Evolutionary conservation across 2,888 invertebrate genomes (phyloP).

Genomic region (Parochlus steinenii): DNA sequence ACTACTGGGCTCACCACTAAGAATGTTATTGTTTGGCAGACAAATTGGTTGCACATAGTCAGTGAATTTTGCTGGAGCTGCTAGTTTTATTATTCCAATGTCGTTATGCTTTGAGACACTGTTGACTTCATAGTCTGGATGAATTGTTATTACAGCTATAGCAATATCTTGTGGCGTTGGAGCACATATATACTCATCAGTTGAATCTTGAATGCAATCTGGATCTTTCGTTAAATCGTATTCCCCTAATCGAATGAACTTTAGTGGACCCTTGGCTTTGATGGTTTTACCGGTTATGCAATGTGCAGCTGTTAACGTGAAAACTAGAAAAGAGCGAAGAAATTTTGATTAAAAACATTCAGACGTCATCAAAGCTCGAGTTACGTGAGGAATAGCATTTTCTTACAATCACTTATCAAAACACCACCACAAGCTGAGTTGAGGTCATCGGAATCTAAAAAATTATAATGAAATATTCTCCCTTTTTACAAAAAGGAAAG

Average conservation of each 20-base stretch:
- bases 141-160: slow-evolving; percentile 42
- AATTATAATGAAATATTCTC: too few species aligned
- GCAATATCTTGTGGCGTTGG: slow-evolving; percentile 43
- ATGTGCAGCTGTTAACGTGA: slow-evolving; percentile 57
- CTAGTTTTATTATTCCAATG: slow-evolving; percentile 34
- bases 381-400: too few species aligned
- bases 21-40: slow-evolving; percentile 27
- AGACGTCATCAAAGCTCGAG: too few species aligned
- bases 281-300: slow-evolving; percentile 51
- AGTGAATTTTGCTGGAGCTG: slow-evolving; percentile 24
- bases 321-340: too few species aligned
- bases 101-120: slow-evolving; percentile 37
- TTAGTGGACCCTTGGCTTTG: too few species aligned
- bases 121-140: slow-evolving; percentile 38
- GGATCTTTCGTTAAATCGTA: slow-evolving; percentile 48
- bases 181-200: slow-evolving; percentile 36
- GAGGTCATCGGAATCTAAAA: too few species aligned
- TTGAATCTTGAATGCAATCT: slow-evolving; percentile 39
- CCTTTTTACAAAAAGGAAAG: too few species aligned
- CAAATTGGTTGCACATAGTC: slow-evolving; percentile 44
- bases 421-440: too few species aligned
- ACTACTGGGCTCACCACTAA: slow-evolving; percentile 28
- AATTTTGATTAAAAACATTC: too few species aligned
- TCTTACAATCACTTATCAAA: too few species aligned
- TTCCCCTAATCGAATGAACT: slow-evolving; percentile 56